A percentile compares a stretch with the other conserved stretches of the same genome.
Evolutionary conservation across 2,888 invertebrate species (phyloP).

Genomic region (Chalcis sispes): DNA sequence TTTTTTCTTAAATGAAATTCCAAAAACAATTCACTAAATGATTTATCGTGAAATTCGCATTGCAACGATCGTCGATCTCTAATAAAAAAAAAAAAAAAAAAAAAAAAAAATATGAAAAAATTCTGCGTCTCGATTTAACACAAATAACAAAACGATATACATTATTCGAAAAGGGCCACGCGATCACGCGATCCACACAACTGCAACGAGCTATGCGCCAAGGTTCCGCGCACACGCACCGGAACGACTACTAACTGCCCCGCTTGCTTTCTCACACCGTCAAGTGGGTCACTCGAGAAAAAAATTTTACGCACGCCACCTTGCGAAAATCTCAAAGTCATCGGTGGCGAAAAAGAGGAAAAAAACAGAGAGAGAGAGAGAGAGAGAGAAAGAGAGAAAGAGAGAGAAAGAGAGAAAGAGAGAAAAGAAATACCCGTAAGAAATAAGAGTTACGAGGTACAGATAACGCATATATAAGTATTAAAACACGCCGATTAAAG

Average conservation of each 20-base stretch:
- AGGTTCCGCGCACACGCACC: background rate
- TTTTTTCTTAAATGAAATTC: no score
- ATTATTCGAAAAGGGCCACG: slow-evolving; percentile 6
- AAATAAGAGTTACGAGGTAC: no score
- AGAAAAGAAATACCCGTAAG: background rate
- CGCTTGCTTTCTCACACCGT: slow-evolving; percentile 21
- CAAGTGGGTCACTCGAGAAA: background rate
- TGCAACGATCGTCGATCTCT: background rate
- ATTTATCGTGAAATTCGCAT: background rate
- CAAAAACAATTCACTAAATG: no score
- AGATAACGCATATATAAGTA: no score
- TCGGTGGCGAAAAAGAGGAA: no score
- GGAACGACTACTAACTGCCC: background rate
- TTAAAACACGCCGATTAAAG: no score
- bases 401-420: background rate
- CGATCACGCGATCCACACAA: slow-evolving; percentile 39
- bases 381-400: background rate
- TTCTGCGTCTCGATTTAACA: background rate
- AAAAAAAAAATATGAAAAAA: background rate
- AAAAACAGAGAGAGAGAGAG: background rate
- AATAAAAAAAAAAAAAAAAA: background rate
- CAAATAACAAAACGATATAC: slow-evolving; percentile 3
- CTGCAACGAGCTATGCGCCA: slow-evolving; percentile 1
- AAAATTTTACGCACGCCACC: background rate
- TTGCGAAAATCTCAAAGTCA: slow-evolving; percentile 2